Conservation (phyloP, 2,113 vertebrate genomes). For the Saccopteryx leptura region DNA sequence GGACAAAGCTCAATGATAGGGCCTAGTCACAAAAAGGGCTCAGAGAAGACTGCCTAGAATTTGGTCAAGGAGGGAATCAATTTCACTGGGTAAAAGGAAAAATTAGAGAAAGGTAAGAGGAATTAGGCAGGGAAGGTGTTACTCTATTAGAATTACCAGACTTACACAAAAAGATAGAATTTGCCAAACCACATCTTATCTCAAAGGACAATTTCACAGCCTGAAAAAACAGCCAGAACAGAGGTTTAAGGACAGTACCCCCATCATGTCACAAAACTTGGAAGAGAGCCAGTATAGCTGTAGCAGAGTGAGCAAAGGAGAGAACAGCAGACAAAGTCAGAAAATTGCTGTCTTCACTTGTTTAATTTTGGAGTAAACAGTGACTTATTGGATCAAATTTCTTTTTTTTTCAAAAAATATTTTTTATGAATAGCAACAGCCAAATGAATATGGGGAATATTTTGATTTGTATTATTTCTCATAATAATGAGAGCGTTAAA, state of each 20-base stretch:
- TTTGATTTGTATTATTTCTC: not conserved
- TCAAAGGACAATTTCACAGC: not conserved
- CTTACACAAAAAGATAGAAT: not conserved
- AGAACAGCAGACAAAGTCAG: not conserved
- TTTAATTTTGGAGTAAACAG: not conserved
- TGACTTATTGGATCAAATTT: not conserved
- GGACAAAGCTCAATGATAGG: not conserved
- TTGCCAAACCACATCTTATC: not conserved
- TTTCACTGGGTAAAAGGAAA: not conserved
- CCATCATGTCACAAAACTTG: not conserved
- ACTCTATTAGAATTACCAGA: not conserved
- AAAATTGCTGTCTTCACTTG: not conserved
- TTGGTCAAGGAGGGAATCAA: not conserved
- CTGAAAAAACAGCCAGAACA: not conserved
- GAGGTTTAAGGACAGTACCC: not conserved
- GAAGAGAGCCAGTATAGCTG: not conserved
- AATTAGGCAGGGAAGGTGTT: not conserved
- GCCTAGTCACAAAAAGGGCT: not conserved
- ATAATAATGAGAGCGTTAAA: not conserved
- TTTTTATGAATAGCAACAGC: not conserved
- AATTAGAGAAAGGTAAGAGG: not conserved
- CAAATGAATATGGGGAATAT: not conserved
- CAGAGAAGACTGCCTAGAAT: not conserved
- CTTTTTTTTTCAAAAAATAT: not conserved
- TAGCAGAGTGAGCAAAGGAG: not conserved